phyloP scores from a whole-genome alignment of 2,888 invertebrate genomes.

The Cosmorhoe ocellata region DNA sequence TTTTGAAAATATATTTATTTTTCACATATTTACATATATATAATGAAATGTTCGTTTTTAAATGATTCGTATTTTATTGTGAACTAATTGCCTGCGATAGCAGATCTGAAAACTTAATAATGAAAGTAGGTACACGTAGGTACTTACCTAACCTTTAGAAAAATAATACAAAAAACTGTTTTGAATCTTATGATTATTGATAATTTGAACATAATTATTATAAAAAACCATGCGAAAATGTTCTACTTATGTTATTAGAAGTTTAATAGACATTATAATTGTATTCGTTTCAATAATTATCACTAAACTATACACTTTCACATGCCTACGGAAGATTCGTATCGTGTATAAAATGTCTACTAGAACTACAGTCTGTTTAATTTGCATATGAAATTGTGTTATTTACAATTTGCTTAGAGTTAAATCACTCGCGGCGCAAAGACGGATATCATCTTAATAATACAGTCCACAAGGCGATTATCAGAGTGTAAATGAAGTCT shows the following conservation, averaged over 20 bases:
- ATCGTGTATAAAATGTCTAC: constrained; percentile 47
- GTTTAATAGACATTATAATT: constrained; percentile 29
- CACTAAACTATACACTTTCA: constrained; percentile 45
- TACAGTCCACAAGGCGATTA: constrained; percentile 57
- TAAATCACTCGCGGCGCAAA: constrained; percentile 31
- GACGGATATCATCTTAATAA: constrained; percentile 63
- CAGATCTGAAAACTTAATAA: constrained; percentile 18
- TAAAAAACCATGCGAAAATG: constrained; percentile 23
- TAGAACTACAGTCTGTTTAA: constrained; percentile 46
- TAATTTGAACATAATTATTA: no score
- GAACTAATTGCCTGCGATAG: constrained; percentile 8
- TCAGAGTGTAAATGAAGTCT: constrained; percentile 55
- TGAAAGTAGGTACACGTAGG: no score
- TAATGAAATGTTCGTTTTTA: constrained; percentile 13
- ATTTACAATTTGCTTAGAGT: constrained; percentile 34
- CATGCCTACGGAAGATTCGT: constrained; percentile 46
- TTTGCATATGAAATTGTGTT: constrained; percentile 21
- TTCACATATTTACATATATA: constrained; percentile 68
- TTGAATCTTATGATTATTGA: no score
- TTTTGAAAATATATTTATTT: constrained; percentile 75
- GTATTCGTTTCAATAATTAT: constrained; percentile 32
- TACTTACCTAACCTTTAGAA: no score
- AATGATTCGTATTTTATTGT: constrained; percentile 12
- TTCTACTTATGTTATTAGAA: constrained; percentile 30
- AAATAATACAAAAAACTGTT: no score